phyloP scores from a whole-genome alignment of 2,888 invertebrate genomes.

The Hyppa rectilinea region DNA sequence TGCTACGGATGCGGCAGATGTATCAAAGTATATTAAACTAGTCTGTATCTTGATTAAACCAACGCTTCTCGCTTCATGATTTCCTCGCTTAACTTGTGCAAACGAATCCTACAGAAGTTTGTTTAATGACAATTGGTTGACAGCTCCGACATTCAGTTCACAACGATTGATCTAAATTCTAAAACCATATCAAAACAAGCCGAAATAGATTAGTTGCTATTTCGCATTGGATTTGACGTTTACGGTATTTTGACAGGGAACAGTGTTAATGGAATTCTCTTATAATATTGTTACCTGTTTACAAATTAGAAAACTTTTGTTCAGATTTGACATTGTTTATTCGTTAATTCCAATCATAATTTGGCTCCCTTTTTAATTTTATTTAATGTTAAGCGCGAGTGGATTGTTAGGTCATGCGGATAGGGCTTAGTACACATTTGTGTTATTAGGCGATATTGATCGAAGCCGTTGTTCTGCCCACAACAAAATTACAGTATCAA shows the following conservation, averaged over 20 bases:
- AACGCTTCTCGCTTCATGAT: constrained; percentile 51
- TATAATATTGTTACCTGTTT: constrained; percentile 17
- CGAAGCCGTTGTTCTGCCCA: neutral
- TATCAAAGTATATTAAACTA: constrained; percentile 20
- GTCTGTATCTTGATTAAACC: constrained; percentile 33
- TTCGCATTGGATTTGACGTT: constrained; percentile 27
- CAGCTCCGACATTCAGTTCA: constrained; percentile 29
- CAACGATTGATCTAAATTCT: constrained; percentile 42
- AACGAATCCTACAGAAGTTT: constrained; percentile 61
- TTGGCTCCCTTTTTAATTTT: neutral
- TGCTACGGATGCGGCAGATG: constrained; percentile 1
- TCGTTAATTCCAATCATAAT: neutral
- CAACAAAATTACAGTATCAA: constrained; percentile 39
- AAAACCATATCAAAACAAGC: constrained; percentile 43
- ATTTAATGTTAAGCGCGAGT: neutral
- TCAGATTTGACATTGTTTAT: neutral
- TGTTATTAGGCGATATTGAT: neutral
- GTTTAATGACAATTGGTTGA: constrained; percentile 57
- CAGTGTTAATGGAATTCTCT: neutral
- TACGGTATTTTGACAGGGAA: constrained; percentile 8
- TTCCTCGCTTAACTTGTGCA: constrained; percentile 60
- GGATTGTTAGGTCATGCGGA: neutral
- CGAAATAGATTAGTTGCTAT: constrained; percentile 42
- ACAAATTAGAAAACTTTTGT: constrained; percentile 5
- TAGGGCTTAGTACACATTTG: neutral